phyloP scores from a whole-genome alignment of 2,113 vertebrate species.

The Tyto alba region DNA sequence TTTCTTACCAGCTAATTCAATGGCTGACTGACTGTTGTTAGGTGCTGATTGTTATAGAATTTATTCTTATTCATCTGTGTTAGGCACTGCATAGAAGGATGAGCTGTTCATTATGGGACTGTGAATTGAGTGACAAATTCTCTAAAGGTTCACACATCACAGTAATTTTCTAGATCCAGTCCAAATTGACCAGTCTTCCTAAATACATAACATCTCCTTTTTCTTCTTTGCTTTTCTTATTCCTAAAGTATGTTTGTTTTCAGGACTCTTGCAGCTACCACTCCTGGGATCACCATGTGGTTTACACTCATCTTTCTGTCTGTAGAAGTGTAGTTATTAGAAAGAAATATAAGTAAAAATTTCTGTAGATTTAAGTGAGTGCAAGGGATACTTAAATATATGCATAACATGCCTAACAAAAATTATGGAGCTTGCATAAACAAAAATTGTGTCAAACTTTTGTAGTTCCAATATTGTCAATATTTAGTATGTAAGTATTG shows the following conservation, averaged over 20 bases:
- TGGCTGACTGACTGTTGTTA: background rate
- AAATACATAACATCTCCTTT: background rate
- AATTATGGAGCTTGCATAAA: background rate
- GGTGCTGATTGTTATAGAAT: background rate
- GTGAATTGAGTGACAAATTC: background rate
- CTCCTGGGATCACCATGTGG: too few species aligned
- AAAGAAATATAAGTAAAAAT: too few species aligned
- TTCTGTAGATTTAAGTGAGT: too few species aligned
- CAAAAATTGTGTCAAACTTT: background rate
- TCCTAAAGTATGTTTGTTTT: background rate
- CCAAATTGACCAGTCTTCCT: background rate
- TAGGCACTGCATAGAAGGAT: background rate
- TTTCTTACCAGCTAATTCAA: background rate
- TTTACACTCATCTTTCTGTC: too few species aligned
- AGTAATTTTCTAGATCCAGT: background rate
- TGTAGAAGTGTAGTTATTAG: too few species aligned
- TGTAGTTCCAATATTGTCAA: background rate
- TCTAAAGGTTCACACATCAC: background rate
- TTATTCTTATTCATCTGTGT: background rate
- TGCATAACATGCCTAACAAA: background rate
- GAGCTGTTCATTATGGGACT: background rate
- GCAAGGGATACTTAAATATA: background rate
- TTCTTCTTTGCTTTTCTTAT: background rate
- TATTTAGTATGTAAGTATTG: background rate
- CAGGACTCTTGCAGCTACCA: too few species aligned